Conservation (phyloP, 2,113 vertebrate genomes). For the Anser brachyrhynchus region DNA sequence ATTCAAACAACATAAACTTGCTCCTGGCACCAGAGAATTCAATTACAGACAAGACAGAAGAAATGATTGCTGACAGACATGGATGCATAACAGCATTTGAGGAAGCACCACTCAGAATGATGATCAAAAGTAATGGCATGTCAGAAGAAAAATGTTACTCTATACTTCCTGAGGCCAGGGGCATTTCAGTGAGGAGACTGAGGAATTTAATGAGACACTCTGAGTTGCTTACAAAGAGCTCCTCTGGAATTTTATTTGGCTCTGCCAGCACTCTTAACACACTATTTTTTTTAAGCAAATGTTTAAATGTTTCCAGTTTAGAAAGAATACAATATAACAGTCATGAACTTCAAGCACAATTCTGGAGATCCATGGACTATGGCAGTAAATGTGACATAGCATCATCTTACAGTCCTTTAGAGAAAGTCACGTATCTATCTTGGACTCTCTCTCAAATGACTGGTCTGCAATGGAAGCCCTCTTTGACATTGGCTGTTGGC, state of each 20-base stretch:
- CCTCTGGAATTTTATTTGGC: neutral
- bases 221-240: neutral
- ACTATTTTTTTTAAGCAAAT: neutral
- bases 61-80: neutral
- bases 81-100: neutral
- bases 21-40: neutral
- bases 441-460: accelerated
- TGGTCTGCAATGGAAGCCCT: neutral
- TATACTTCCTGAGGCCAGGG: neutral
- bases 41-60: neutral
- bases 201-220: neutral
- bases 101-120: neutral
- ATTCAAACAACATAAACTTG: neutral
- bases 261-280: neutral
- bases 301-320: neutral
- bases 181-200: neutral
- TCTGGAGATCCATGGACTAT: neutral
- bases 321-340: neutral
- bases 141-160: neutral
- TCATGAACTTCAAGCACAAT: neutral
- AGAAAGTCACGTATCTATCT: neutral
- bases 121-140: neutral
- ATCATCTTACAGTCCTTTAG: neutral
- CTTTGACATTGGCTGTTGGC: neutral
- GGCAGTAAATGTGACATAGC: neutral